Percentiles rank a stretch among this genome's conserved stretches.
These are phyloP conservation scores for Acheta domesticus DNA, from an alignment of 2,888 invertebrate genomes.

Conservation along the genomic window DNA sequence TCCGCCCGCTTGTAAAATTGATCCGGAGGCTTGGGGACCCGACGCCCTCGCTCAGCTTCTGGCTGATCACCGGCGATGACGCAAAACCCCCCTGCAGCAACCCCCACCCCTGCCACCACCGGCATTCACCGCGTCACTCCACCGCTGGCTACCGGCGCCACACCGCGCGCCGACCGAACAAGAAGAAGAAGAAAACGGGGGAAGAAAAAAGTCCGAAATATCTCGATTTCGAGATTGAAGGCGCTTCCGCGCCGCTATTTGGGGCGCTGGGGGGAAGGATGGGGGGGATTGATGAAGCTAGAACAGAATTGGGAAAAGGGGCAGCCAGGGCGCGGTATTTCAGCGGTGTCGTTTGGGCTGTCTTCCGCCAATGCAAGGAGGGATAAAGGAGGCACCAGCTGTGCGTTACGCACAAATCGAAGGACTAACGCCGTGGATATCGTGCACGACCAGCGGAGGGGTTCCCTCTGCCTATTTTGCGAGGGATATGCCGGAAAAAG, in stretches of 20 bases:
- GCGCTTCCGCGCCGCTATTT: not conserved
- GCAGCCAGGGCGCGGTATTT: not conserved
- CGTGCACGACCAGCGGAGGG: no score
- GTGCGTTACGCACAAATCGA: not conserved
- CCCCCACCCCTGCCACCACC: no score
- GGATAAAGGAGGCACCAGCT: slow-evolving; percentile 5
- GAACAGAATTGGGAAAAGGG: slow-evolving; percentile 9
- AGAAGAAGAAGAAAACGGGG: not conserved
- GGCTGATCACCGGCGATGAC: slow-evolving; percentile 1
- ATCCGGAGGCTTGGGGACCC: not conserved
- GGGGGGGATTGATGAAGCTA: not conserved
- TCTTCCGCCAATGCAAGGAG: not conserved
- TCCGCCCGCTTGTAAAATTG: no score
- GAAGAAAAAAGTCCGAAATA: not conserved
- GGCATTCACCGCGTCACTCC: no score
- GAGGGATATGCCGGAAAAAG: no score
- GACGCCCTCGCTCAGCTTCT: not conserved
- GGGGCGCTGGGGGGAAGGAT: not conserved
- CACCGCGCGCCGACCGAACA: not conserved
- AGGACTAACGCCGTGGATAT: no score
- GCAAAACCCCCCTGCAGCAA: not conserved
- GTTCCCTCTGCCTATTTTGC: no score
- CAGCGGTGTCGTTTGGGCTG: not conserved
- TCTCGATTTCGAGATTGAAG: not conserved
- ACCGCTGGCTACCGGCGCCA: not conserved